phyloP scores from a whole-genome alignment of 2,888 invertebrate genomes.

The Hirudinaria manillensis region DNA sequence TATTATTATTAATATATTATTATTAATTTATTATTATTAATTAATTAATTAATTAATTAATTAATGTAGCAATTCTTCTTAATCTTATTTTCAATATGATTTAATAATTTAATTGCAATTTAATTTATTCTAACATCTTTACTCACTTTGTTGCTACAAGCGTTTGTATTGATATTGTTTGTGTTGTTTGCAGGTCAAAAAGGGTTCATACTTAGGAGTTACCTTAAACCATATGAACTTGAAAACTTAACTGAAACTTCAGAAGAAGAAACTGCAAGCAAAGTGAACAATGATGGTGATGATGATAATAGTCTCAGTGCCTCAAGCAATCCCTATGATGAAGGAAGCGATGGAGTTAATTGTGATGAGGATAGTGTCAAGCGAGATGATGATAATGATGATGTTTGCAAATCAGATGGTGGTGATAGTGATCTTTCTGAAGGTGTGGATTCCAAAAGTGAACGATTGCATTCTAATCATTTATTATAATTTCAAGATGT shows the following conservation, averaged over 20 bases:
- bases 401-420: not conserved
- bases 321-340: not conserved
- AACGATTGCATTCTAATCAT: too few species aligned
- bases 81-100: too few species aligned
- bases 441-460: too few species aligned
- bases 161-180: too few species aligned
- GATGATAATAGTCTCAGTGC: not conserved
- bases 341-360: not conserved
- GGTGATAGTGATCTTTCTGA: not conserved
- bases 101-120: not conserved
- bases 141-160: not conserved
- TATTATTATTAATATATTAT: not conserved
- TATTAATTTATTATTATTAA: not conserved
- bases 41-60: not conserved
- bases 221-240: slow-evolving; percentile 37
- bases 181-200: slow-evolving; percentile 44
- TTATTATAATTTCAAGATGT: too few species aligned
- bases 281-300: not conserved
- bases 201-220: slow-evolving; percentile 49
- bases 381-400: not conserved
- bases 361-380: not conserved
- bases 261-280: not conserved
- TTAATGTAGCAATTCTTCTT: too few species aligned
- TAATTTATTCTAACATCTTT: too few species aligned
- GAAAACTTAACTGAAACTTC: not conserved